These are phyloP conservation scores for Zaprionus inermis DNA, from an alignment of 1,140 invertebrate species.

Conservation along the genomic window DNA sequence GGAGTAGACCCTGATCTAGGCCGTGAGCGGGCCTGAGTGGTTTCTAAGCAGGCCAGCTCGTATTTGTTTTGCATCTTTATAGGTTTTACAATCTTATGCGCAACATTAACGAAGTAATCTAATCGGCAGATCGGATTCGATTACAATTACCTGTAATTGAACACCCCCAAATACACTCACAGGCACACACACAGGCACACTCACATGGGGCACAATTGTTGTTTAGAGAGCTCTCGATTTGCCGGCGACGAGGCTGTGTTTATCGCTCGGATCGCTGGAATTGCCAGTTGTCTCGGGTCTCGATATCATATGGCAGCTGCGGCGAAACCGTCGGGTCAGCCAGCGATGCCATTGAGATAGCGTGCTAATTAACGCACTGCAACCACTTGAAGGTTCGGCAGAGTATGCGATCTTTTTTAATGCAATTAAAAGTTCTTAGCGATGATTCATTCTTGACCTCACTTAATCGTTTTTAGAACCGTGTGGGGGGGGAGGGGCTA, in stretches of 20 bases:
- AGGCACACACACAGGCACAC: too few species aligned
- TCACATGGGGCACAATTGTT: background rate
- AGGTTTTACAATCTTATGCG: slow-evolving; percentile 9
- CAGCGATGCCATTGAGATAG: slow-evolving; percentile 19
- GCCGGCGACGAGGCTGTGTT: slow-evolving; percentile 22
- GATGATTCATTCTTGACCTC: background rate
- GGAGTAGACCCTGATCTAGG: background rate
- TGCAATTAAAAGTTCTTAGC: background rate
- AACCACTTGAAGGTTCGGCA: background rate
- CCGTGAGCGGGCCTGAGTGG: background rate
- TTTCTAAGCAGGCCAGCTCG: background rate
- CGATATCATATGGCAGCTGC: slow-evolving; percentile 38
- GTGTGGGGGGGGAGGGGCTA: background rate
- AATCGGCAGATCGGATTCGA: slow-evolving; percentile 15
- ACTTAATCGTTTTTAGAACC: background rate
- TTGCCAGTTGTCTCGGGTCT: slow-evolving; percentile 14
- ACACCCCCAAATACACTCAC: background rate
- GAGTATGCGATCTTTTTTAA: background rate
- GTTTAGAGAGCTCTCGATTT: slow-evolving; percentile 36
- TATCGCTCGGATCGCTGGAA: slow-evolving; percentile 29
- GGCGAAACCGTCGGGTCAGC: slow-evolving; percentile 19
- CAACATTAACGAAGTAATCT: slow-evolving; percentile 25
- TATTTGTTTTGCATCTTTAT: background rate
- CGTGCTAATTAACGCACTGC: slow-evolving; percentile 34
- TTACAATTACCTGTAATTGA: slow-evolving; percentile 25